Base-by-base conservation (phyloP, 2,888 invertebrate genomes). In the Parnassius apollo region DNA sequence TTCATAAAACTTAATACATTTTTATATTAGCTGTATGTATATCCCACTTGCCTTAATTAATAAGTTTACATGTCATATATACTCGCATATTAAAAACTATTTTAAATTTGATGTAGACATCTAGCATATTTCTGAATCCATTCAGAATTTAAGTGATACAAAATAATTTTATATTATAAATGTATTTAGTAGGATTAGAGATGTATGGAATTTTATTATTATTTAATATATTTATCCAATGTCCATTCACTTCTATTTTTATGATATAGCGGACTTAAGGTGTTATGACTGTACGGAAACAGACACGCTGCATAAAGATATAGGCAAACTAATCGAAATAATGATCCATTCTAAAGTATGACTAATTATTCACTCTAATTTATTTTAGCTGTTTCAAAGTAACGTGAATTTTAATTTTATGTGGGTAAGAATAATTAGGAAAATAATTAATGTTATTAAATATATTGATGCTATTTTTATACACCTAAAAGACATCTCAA, bases 391-490 rank as follows among this genome's bases (percentile, higher is more conserved):
- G 49, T 12, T 49, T 13, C 12, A 4, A 7, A 12, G 13, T 48
- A 62, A 51, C 22, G 25, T 63, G 63, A 56, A 61, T 58, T 46
- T 50, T 54, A 45, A 64, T 53, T 64, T n/a, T 61, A 48, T 10
- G 44, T 60, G 53, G n/a, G 49, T 53, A 54, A 18, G 49, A 49
- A 49, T 18, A 9, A 53, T 44, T 55, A 55, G 22, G 45, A 42
- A 22, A 59, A 64, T 65, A 65, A 63, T 60, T 66, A 70, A 66
- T 69, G 70, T 64, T 69, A 70, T 65, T 65, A 70, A 66, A 70
- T 66, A 75, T 76, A 80, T 74, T 81, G 75, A 84, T 71, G 70
- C 88, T 90, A 89, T 89, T 90, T 90, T 90, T 90, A 80, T 90
- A 89, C 88, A 81, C 78, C 70, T 78, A 78, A 85, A 85, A 85